A percentile compares a stretch with the other conserved stretches of the same genome.
phyloP scores from a whole-genome alignment of 1,140 invertebrate genomes.

The Capitella teleta region DNA sequence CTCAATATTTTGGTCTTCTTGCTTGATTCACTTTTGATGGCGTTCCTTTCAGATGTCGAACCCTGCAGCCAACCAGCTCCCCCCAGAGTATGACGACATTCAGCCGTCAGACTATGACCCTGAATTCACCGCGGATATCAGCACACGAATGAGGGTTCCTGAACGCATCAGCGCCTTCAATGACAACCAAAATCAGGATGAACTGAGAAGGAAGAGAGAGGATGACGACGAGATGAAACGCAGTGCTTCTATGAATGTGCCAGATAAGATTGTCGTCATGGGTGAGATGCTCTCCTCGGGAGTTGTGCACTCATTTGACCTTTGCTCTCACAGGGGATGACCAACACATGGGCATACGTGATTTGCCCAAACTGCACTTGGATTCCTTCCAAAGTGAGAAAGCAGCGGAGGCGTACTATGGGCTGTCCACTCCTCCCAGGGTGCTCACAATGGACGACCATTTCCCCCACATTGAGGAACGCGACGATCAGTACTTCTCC shows the following conservation, averaged over 20 bases:
- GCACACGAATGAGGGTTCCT: slow-evolving; percentile 64
- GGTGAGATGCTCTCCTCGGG: not conserved
- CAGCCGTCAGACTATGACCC: slow-evolving; percentile 47
- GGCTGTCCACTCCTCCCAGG: not conserved
- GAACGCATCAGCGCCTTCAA: slow-evolving; percentile 56
- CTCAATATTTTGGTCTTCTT: too few species aligned
- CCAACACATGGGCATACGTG: not conserved
- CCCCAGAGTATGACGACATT: slow-evolving; percentile 7
- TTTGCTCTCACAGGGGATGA: not conserved
- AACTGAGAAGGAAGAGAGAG: not conserved
- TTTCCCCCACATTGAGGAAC: not conserved
- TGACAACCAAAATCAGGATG: slow-evolving; percentile 4
- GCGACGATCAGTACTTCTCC: not conserved
- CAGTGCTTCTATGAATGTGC: slow-evolving; percentile 1
- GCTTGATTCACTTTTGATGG: too few species aligned
- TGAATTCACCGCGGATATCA: slow-evolving; percentile 61
- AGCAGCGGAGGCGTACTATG: not conserved
- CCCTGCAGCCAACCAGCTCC: slow-evolving; percentile 1
- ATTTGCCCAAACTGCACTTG: not conserved
- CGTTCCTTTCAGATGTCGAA: slow-evolving; percentile 10
- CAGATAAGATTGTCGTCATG: slow-evolving; percentile 2
- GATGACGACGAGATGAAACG: not conserved
- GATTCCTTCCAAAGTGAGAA: not conserved
- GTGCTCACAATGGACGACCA: slow-evolving; percentile 3
- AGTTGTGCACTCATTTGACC: not conserved